phyloP scores from a whole-genome alignment of 2,113 vertebrate species.

The cattle (Bos taurus) region ARS-UCD2.0 NC_037355.1:10638001-10638500 shows the following conservation, averaged over 20 bases:
- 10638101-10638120: not conserved
- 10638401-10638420: not conserved
- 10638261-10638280: too few species aligned
- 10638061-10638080: not conserved
- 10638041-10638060: not conserved
- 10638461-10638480: not conserved
- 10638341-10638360: not conserved
- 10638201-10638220: not conserved
- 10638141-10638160: fast-evolving
- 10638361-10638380: not conserved
- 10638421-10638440: not conserved
- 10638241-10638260: not conserved
- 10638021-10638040: not conserved
- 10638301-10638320: not conserved
- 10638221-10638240: not conserved
- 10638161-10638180: not conserved
- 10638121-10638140: not conserved
- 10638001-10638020: not conserved
- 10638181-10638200: not conserved
- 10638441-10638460: not conserved
- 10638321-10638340: not conserved
- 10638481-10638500: not conserved
- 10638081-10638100: not conserved
- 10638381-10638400: not conserved
- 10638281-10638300: not conserved